Percentiles rank a stretch among this genome's conserved stretches.
phyloP scores from a whole-genome alignment of 2,888 invertebrate species.

The Scrobipalpa atriplicella region DNA sequence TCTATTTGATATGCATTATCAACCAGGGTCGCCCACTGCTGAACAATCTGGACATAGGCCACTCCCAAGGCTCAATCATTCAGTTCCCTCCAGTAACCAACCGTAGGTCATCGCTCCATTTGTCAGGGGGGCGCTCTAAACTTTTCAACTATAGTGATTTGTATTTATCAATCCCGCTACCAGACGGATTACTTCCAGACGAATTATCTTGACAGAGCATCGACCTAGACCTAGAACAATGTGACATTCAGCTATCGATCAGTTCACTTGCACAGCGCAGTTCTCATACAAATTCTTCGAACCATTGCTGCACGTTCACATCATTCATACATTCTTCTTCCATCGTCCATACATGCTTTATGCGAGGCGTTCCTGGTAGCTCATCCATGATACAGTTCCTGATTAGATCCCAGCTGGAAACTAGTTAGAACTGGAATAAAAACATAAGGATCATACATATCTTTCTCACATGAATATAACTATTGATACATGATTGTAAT shows the following conservation, averaged over 20 bases:
- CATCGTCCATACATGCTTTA: conserved; percentile 3
- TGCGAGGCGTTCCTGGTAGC: background rate
- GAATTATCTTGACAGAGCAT: background rate
- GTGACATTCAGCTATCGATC: conserved; percentile 20
- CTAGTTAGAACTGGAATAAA: background rate
- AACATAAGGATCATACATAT: background rate
- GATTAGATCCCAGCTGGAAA: background rate
- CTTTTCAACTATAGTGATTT: no score
- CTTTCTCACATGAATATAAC: no score
- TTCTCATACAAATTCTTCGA: conserved; percentile 2
- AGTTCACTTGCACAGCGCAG: background rate
- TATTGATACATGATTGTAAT: no score
- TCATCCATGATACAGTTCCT: conserved; percentile 16
- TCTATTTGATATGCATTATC: no score
- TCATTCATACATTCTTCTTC: conserved; percentile 15
- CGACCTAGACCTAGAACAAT: conserved; percentile 17
- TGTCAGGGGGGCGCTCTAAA: no score
- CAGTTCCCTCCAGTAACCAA: no score
- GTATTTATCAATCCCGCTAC: no score
- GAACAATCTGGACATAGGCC: no score
- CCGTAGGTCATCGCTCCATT: no score
- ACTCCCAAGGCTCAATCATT: no score
- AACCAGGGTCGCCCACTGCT: no score
- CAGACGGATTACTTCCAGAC: background rate
- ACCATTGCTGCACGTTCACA: background rate